Evolutionary conservation across 2,888 invertebrate species (phyloP), one percentile per base, ranked within the genome.

Genomic region (Onchidella celtica): DNA sequence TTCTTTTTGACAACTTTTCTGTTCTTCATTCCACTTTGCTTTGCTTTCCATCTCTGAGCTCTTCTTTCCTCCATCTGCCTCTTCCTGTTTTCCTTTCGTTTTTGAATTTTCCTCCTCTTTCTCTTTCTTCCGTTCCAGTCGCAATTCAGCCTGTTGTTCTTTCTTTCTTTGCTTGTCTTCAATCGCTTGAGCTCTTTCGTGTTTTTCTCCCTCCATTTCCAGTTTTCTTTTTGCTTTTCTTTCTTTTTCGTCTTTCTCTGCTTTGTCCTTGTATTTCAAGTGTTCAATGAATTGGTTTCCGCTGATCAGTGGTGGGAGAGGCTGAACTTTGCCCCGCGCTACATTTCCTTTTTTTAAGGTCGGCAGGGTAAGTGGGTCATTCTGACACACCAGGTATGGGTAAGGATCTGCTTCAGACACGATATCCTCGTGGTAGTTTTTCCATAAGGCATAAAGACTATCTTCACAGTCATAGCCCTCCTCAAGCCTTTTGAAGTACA

Each of bases 391-490:
- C 6, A 6, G n/a, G 11, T 17, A 27, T 34, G 69, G 3, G 38
- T 2, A 2, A 9, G 34, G 14, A 6, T 9, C 6, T 21, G 47
- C 1, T 11, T 6, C 11, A 6, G 72, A 72, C 2, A 72, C 55
- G 11, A 55, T 36, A 36, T 72, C 27, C 4, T 6, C 34, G 29
- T 72, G 27, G 21, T 72, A 72, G 1, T 27, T 3, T 29, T 36
- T 69, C 69, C 69, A 69, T 2, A 69, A 40, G 2, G 14, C 11
- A 36, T 36, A 69, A n/a, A 38, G n/a, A 36, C 38, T 21, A 27
- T 72, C 72, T 6, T 47, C 55, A 72, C 40, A 47, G n/a, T 72
- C 72, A 47, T 72, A 72, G 1, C 29, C 72, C 21, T 72, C 72
- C 55, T 72, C 72, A 3, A 72, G 17, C 32, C 72, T 6, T 47